These are phyloP conservation scores for Idaea biselata DNA, from an alignment of 2,888 invertebrate genomes.

Conservation along the genomic window DNA sequence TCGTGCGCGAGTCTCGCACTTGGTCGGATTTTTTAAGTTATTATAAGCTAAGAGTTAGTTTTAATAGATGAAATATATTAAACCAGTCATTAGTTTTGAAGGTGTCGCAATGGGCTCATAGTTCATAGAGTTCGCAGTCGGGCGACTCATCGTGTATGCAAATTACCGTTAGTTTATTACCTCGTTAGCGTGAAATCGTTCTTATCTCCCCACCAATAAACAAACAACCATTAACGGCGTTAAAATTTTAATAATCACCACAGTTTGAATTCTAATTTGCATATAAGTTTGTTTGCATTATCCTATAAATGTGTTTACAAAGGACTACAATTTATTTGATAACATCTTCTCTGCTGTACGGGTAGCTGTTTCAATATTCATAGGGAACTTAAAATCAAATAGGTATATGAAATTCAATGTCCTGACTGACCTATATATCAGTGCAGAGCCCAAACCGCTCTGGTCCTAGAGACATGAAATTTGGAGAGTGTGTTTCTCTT, in stretches of 20 bases:
- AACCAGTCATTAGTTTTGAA: background rate
- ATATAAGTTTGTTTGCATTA: slow-evolving; percentile 35
- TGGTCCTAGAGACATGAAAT: no score
- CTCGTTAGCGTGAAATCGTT: slow-evolving; percentile 63
- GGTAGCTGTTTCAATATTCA: slow-evolving; percentile 35
- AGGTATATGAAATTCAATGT: slow-evolving; percentile 11
- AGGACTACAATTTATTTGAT: slow-evolving; percentile 58
- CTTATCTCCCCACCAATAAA: slow-evolving; percentile 62
- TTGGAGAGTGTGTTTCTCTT: no score
- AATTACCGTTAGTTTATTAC: slow-evolving; percentile 50
- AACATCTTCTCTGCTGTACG: slow-evolving; percentile 37
- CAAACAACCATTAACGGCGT: slow-evolving; percentile 66
- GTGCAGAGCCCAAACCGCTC: no score
- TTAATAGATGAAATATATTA: background rate
- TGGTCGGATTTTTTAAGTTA: background rate
- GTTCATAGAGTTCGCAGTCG: background rate
- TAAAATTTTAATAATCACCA: slow-evolving; percentile 67
- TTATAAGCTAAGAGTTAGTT: background rate
- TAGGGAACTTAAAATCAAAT: slow-evolving; percentile 42
- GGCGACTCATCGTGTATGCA: slow-evolving; percentile 36
- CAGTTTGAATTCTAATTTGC: slow-evolving; percentile 53
- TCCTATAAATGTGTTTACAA: slow-evolving; percentile 53
- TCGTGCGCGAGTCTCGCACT: no score
- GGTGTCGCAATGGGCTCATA: background rate
- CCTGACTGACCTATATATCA: no score